Conservation (phyloP, 2,888 invertebrate genomes). For the Papilio elwesi region DNA sequence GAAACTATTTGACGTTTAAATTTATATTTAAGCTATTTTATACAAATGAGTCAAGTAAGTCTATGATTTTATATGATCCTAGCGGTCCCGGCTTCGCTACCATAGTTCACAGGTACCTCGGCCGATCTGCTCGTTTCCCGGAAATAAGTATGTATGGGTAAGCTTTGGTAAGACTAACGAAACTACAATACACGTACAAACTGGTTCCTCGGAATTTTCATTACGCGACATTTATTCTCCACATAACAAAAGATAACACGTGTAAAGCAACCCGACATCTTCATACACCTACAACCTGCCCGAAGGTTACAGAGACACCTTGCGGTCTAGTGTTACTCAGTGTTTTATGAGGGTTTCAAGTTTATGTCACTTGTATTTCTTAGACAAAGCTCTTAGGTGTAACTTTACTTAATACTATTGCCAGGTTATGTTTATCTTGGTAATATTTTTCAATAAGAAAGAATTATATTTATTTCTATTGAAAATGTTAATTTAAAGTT, state of each 20-base stretch:
- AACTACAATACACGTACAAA: neutral
- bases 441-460: neutral
- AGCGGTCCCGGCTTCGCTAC: too few relatives aligned
- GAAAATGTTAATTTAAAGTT: too few relatives aligned
- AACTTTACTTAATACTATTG: neutral
- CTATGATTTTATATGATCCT: too few relatives aligned
- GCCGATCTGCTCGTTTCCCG: too few relatives aligned
- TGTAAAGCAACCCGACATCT: slow-evolving; percentile 13
- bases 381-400: slow-evolving; percentile 4
- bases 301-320: neutral
- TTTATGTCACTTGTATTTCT: slow-evolving; percentile 21
- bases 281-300: slow-evolving; percentile 18
- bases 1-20: too few relatives aligned
- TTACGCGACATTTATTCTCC: slow-evolving; percentile 8
- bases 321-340: slow-evolving; percentile 19
- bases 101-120: too few relatives aligned
- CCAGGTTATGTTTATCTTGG: neutral
- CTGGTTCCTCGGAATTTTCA: slow-evolving; percentile 7
- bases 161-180: neutral
- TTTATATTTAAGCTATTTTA: too few relatives aligned
- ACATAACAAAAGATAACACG: neutral
- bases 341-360: slow-evolving; percentile 18
- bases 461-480: too few relatives aligned
- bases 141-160: too few relatives aligned
- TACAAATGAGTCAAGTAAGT: too few relatives aligned